Evolutionary conservation across 2,113 vertebrate genomes (phyloP).

Genomic region (Octodon degus): DNA sequence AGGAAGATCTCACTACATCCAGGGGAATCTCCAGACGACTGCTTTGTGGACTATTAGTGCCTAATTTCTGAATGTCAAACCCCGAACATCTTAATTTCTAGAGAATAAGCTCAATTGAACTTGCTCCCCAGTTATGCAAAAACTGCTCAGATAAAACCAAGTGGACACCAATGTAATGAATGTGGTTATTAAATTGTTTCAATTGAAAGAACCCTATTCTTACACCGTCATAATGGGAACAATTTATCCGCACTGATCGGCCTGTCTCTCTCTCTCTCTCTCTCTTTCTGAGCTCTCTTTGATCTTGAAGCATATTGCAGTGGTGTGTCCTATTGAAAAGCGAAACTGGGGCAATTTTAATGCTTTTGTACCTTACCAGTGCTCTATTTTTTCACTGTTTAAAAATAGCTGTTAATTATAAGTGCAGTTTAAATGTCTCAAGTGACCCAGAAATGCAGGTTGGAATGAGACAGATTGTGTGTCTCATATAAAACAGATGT

Average conservation of each 20-base stretch:
- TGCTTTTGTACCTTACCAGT: conserved; percentile 99
- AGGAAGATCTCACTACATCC: conserved; percentile 92
- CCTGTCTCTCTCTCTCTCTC: conserved; percentile 88
- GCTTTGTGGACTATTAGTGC: conserved; percentile 94
- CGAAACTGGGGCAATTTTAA: conserved; percentile 99
- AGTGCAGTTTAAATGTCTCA: conserved; percentile 99
- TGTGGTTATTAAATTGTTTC: conserved; percentile 99
- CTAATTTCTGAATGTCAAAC: conserved; percentile 98
- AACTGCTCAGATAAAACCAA: conserved; percentile 91
- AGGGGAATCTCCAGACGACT: conserved; percentile 94
- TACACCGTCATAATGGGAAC: conserved; percentile 99
- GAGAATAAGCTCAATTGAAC: conserved; percentile 93
- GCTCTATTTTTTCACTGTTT: conserved; percentile 99
- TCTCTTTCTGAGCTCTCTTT: conserved; percentile 95
- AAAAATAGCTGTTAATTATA: conserved; percentile 99
- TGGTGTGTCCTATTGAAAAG: conserved; percentile 99
- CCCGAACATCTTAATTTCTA: conserved; percentile 97
- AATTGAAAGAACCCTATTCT: conserved; percentile 99
- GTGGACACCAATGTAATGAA: conserved; percentile 98
- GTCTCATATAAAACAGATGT: conserved; percentile 94
- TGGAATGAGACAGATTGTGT: conserved; percentile 96
- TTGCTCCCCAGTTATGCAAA: conserved; percentile 90
- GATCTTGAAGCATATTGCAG: conserved; percentile 99
- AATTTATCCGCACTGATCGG: conserved; percentile 99
- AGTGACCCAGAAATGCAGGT: conserved; percentile 99